phyloP scores from a whole-genome alignment of 2,888 invertebrate species.

The Drosophila tanythrix region DNA sequence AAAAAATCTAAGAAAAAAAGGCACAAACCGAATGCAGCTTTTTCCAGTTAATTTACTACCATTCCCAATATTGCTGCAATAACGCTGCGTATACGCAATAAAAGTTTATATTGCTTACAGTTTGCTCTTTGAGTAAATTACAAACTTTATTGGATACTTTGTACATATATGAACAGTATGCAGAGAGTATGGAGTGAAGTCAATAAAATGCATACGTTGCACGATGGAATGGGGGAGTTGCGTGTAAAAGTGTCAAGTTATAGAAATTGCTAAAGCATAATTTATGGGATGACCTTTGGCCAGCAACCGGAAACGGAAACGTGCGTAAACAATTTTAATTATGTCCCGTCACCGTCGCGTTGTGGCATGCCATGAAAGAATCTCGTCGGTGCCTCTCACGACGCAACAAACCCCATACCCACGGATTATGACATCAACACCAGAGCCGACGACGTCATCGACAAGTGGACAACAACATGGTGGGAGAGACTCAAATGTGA shows the following conservation, averaged over 20 bases:
- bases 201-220: slow-evolving; percentile 1
- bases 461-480: slow-evolving; percentile 33
- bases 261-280: slow-evolving; percentile 53
- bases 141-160: neutral
- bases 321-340: slow-evolving; percentile 74
- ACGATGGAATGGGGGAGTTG: neutral
- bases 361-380: slow-evolving; percentile 6
- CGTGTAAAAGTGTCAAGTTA: slow-evolving; percentile 60
- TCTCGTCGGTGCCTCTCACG: neutral
- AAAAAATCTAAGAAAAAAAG: neutral
- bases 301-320: slow-evolving; percentile 59
- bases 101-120: neutral
- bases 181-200: neutral
- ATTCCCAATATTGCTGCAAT: neutral
- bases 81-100: slow-evolving; percentile 47
- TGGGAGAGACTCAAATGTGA: slow-evolving; percentile 44
- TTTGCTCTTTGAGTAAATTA: neutral
- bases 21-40: neutral
- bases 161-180: neutral
- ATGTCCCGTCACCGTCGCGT: slow-evolving; percentile 39
- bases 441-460: slow-evolving; percentile 50
- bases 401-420: neutral
- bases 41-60: neutral
- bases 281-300: slow-evolving; percentile 50
- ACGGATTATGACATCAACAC: slow-evolving; percentile 69